These are phyloP conservation scores for Labeo catla DNA, from an alignment of 2,113 vertebrate genomes.

Conservation along the genomic window DNA sequence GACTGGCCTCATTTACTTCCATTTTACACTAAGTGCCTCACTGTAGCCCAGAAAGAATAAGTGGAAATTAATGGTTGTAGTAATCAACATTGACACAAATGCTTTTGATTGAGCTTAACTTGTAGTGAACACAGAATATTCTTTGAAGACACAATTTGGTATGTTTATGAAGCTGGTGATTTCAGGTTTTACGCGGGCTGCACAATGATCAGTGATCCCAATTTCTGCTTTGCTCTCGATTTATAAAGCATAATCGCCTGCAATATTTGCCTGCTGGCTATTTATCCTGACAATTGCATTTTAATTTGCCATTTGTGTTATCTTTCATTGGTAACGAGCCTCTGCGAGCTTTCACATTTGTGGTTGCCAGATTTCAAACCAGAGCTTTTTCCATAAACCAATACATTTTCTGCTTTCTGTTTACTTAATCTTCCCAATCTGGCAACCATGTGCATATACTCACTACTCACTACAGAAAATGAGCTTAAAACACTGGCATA, in stretches of 20 bases:
- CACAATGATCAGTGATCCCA: not conserved
- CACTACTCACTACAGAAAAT: no score
- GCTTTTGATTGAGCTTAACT: not conserved
- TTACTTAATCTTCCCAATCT: not conserved
- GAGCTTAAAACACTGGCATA: no score
- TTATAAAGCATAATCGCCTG: not conserved
- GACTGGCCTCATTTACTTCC: not conserved
- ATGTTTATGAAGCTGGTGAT: not conserved
- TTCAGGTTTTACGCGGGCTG: not conserved
- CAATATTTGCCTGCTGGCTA: not conserved
- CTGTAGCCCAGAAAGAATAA: not conserved
- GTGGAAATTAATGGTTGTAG: not conserved
- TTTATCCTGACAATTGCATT: not conserved
- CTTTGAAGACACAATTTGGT: not conserved
- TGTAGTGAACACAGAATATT: not conserved
- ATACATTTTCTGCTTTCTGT: not conserved
- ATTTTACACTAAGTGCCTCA: not conserved
- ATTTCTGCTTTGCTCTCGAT: not conserved
- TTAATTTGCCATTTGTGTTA: not conserved
- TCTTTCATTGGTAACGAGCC: not conserved
- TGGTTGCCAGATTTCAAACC: not conserved
- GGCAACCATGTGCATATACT: no score
- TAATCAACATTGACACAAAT: slow-evolving; percentile 4
- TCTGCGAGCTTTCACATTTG: not conserved
- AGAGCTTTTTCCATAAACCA: not conserved